A percentile compares a stretch with the other conserved stretches of the same genome.
phyloP scores from a whole-genome alignment of 2,888 invertebrate species.

The Caradrina clavipalpis region DNA sequence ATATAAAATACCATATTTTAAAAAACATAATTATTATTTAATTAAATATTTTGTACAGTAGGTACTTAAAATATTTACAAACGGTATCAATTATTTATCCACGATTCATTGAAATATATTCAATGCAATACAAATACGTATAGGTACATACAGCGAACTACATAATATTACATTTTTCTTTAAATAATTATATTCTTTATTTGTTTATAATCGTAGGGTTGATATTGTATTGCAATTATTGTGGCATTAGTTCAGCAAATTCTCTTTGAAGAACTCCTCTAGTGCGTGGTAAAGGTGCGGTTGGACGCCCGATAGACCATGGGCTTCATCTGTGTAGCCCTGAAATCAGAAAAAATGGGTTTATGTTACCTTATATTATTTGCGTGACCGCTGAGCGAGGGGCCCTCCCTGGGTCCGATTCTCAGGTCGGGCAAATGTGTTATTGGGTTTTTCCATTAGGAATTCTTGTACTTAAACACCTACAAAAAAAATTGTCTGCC shows the following conservation, averaged over 20 bases:
- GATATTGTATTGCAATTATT: constrained; percentile 1
- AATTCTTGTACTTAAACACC: too few relatives aligned
- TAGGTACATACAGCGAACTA: too few relatives aligned
- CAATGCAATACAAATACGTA: too few relatives aligned
- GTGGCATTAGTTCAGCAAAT: constrained; percentile 73
- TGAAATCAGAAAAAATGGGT: neutral
- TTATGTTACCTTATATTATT: too few relatives aligned
- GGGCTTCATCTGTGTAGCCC: constrained; percentile 98
- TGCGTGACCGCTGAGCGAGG: too few relatives aligned
- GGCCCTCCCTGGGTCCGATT: too few relatives aligned
- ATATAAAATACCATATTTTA: neutral
- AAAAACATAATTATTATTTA: neutral
- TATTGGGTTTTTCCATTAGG: too few relatives aligned
- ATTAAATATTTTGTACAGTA: neutral
- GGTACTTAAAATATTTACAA: neutral
- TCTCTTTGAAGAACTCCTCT: constrained; percentile 94
- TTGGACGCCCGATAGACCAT: constrained; percentile 94
- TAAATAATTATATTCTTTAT: neutral
- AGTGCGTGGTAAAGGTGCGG: constrained; percentile 97
- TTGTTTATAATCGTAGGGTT: constrained; percentile 30
- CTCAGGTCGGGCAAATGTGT: too few relatives aligned
- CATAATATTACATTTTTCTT: too few relatives aligned
- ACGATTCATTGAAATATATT: too few relatives aligned
- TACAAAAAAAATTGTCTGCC: too few relatives aligned
- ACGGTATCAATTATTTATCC: neutral